Conservation (phyloP, 2,113 vertebrate genomes). For the Clarias batrachus region DNA sequence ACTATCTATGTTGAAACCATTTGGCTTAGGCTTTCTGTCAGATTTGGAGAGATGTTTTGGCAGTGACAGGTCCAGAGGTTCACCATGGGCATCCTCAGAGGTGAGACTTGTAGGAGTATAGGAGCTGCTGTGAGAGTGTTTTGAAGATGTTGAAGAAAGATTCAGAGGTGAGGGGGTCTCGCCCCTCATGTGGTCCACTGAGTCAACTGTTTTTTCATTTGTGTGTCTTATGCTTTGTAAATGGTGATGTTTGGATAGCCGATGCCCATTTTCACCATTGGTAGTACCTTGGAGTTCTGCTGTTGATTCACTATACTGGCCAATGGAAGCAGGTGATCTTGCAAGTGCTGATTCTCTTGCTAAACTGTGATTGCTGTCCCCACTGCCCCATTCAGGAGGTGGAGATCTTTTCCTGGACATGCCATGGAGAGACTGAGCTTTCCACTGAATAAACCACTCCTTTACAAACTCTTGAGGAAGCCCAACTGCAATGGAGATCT, state of each 20-base stretch:
- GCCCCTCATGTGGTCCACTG: conserved; percentile 88
- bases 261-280: conserved; percentile 85
- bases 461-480: conserved; percentile 95
- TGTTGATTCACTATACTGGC: conserved; percentile 81
- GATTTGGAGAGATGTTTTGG: conserved; percentile 88
- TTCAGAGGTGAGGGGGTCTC: conserved; percentile 94
- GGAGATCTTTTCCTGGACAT: conserved; percentile 80
- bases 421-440: conserved; percentile 77
- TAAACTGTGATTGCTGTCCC: conserved; percentile 77
- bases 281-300: conserved; percentile 84
- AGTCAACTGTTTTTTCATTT: conserved; percentile 77
- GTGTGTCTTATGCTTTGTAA: conserved; percentile 82
- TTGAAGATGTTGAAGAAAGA: conserved; percentile 93
- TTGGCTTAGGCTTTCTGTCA: conserved; percentile 83
- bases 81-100: conserved; percentile 89
- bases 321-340: conserved; percentile 71
- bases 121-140: conserved; percentile 95
- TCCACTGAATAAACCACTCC: conserved; percentile 93
- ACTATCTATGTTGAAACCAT: conserved; percentile 79
- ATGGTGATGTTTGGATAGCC: conserved; percentile 86
- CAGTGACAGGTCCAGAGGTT: conserved; percentile 95
- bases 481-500: conserved; percentile 92
- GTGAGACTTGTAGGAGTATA: conserved; percentile 95
- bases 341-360: conserved; percentile 82
- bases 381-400: conserved; percentile 78